Base-by-base conservation (phyloP, 64 coral and sea anemone genomes). In the Montipora capricornis region DNA sequence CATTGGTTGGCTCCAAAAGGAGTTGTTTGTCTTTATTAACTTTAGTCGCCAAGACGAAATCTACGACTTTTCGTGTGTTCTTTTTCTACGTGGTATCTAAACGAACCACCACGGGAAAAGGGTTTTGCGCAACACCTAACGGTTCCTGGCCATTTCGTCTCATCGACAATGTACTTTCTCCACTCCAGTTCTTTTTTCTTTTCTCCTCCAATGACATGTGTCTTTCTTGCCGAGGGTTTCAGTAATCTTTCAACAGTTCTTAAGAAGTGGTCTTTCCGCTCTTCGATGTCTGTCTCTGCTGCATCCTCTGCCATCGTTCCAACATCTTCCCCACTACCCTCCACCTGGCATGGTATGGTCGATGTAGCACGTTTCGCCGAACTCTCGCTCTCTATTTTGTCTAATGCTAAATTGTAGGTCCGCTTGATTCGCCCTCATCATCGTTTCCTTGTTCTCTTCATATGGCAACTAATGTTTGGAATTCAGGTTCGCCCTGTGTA, bases 281-380 rank as follows among this genome's bases (percentile, higher is more conserved):
- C 90, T 84, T 71, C 77, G 62, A 92, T 83, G 90, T 93, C 74
- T 93, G 73, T 93, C 82, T 87, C 91, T 87, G 10, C 91, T 67
- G 47, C 91, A 93, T 93, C 84, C 76, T 93, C 92, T 93, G 84
- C 83, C 92, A 93, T 93, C 55, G 74, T 87, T 93, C 52, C 53
- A 93, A 87, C 91, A 87, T 93, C 81, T 62, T 80, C 75, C 91
- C 75, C 90, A 85, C 81, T 92, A 92, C 90, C 68, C 90, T 86
- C 90, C 50, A 44, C 78, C 76, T 81, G 60, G 82, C 82, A 68
- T 85, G 82, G 64, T 73, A 73, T 73, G 69, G 69, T 91, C 90
- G 44, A 91, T 85, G 49, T 69, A 69, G 67, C 91, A 93, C 71
- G 90, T 85, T 92, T 14, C 6, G 58, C 0, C 1, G 6, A 14